These are phyloP conservation scores for Papilio xuthus DNA, from an alignment of 1,140 invertebrate species.

Conservation along the genomic window DNA sequence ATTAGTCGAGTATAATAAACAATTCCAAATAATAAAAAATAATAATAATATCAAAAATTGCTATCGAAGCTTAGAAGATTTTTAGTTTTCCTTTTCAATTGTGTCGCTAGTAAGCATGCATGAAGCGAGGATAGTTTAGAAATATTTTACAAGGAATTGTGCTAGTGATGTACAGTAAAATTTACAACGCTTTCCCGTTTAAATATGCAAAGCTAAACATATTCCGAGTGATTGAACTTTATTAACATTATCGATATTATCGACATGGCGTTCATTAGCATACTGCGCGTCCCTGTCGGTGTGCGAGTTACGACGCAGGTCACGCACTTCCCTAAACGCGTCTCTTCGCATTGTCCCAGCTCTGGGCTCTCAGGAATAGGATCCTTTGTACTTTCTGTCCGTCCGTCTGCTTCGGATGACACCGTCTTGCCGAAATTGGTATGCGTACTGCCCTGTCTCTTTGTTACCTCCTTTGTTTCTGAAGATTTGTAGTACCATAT, in stretches of 20 bases:
- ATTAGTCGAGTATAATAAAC: too few relatives aligned
- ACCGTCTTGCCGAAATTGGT: constrained; percentile 33
- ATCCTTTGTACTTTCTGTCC: constrained; percentile 34
- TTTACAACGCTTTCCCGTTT: not conserved
- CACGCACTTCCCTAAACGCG: constrained; percentile 76
- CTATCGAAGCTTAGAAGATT: too few relatives aligned
- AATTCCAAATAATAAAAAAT: too few relatives aligned
- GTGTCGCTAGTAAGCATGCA: too few relatives aligned
- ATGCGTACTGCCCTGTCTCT: constrained; percentile 9
- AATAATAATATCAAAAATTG: too few relatives aligned
- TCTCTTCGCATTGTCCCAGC: constrained; percentile 61
- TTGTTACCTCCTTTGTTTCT: constrained; percentile 11
- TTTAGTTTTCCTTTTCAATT: too few relatives aligned
- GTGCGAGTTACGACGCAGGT: constrained; percentile 62
- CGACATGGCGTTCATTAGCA: constrained; percentile 34
- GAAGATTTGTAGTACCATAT: not conserved
- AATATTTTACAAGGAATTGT: too few relatives aligned
- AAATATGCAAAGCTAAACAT: constrained; percentile 1
- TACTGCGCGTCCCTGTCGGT: constrained; percentile 40
- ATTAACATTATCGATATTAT: constrained; percentile 48
- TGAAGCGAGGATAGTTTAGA: too few relatives aligned
- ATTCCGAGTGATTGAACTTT: constrained; percentile 27
- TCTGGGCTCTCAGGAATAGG: constrained; percentile 26
- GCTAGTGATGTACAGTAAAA: too few relatives aligned
- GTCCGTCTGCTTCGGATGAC: constrained; percentile 27